Percentiles rank a stretch among this genome's conserved stretches.
phyloP scores from a whole-genome alignment of 2,797 vertebrate species.

The Eupleurogrammus muticus region DNA sequence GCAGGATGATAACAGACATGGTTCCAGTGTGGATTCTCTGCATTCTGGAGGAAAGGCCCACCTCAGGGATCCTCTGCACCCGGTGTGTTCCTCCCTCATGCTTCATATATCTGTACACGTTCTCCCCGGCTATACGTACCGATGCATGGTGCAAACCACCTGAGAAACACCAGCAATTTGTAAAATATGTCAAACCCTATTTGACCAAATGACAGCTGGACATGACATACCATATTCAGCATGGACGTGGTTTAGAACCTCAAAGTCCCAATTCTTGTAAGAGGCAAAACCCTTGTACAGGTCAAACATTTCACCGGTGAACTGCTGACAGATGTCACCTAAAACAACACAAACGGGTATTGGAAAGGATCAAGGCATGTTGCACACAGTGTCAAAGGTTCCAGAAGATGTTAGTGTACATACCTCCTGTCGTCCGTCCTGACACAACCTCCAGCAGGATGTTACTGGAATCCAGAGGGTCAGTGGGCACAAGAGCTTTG shows the following conservation, averaged over 20 bases:
- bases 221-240: slow-evolving; percentile 87
- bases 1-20: slow-evolving; percentile 94
- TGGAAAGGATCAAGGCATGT: neutral
- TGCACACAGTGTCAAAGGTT: no score
- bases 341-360: slow-evolving; percentile 39
- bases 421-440: slow-evolving; percentile 96
- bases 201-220: neutral
- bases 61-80: slow-evolving; percentile 95
- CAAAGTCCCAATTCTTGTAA: slow-evolving; percentile 91
- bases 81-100: slow-evolving; percentile 94
- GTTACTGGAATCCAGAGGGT: slow-evolving; percentile 86
- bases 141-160: slow-evolving; percentile 95
- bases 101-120: slow-evolving; percentile 89
- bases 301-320: slow-evolving; percentile 93
- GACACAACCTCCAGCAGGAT: slow-evolving; percentile 92
- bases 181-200: no score
- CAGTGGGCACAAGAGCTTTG: slow-evolving; percentile 85
- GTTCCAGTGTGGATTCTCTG: slow-evolving; percentile 97
- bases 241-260: slow-evolving; percentile 87
- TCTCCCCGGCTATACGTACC: slow-evolving; percentile 87
- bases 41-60: slow-evolving; percentile 94
- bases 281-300: slow-evolving; percentile 92
- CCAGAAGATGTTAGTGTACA: slow-evolving; percentile 15
- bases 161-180: slow-evolving; percentile 51
- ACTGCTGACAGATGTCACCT: slow-evolving; percentile 98